These are phyloP conservation scores for Austrofundulus limnaeus DNA, from an alignment of 2,113 vertebrate species.

Conservation along the genomic window DNA sequence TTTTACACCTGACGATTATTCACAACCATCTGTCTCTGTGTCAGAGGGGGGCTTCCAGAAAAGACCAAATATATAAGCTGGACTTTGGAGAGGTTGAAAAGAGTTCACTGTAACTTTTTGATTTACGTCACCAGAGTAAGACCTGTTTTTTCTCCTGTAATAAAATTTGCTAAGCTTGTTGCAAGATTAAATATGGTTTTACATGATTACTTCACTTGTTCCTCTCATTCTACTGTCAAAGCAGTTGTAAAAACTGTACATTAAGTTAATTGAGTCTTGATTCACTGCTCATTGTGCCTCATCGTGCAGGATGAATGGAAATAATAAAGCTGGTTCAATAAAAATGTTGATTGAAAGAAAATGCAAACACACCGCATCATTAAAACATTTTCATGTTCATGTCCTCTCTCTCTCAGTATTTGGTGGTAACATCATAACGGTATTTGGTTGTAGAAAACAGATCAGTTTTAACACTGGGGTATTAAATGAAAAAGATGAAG, in stretches of 20 bases:
- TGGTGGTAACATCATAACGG: neutral
- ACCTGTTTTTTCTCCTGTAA: too few relatives aligned
- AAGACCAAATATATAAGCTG: neutral
- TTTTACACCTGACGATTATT: constrained; percentile 70
- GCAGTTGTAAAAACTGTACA: too few relatives aligned
- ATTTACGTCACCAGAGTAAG: too few relatives aligned
- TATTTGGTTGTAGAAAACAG: constrained; percentile 30
- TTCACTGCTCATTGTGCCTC: too few relatives aligned
- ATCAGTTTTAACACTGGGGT: constrained; percentile 11
- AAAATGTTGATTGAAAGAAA: constrained; percentile 9
- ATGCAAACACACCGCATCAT: neutral
- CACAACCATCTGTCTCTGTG: constrained; percentile 70
- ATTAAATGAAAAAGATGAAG: constrained; percentile 11
- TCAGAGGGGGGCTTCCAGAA: constrained; percentile 15
- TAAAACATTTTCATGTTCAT: too few relatives aligned
- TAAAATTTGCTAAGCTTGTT: neutral
- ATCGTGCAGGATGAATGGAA: neutral
- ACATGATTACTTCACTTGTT: too few relatives aligned
- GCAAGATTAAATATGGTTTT: too few relatives aligned
- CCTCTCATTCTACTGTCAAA: too few relatives aligned
- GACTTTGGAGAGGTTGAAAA: constrained; percentile 32
- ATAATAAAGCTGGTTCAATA: neutral
- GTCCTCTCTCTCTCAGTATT: too few relatives aligned
- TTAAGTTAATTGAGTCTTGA: too few relatives aligned
- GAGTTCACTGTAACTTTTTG: constrained; percentile 47